These are phyloP conservation scores for Bradypodion pumilum DNA, from an alignment of 2,797 vertebrate species.

Conservation along the genomic window DNA sequence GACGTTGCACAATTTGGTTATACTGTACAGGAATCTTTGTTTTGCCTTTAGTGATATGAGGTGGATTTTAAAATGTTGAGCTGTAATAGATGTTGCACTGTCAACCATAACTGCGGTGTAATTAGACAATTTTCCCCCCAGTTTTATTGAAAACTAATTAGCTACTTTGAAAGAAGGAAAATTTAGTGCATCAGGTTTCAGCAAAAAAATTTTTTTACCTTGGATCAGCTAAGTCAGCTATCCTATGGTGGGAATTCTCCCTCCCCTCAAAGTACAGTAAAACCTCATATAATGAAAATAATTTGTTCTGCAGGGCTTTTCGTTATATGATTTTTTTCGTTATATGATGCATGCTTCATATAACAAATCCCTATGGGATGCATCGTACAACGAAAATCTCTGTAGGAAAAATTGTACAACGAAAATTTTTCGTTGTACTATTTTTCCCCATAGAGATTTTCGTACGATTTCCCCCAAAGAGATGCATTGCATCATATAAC, in stretches of 20 bases:
- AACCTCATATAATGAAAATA: no score
- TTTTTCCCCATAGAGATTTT: no score
- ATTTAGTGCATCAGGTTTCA: constrained; percentile 74
- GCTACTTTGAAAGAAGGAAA: constrained; percentile 45
- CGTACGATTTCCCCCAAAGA: no score
- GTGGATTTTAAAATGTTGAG: constrained; percentile 4
- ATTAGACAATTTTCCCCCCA: constrained; percentile 24
- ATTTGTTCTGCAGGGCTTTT: no score
- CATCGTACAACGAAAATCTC: no score
- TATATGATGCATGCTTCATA: no score
- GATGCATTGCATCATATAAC: no score
- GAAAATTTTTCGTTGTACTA: no score
- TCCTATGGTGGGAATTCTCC: constrained; percentile 27
- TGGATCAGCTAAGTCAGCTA: constrained; percentile 28
- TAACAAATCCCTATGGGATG: no score
- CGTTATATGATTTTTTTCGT: no score
- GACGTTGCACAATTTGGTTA: neutral
- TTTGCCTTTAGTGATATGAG: neutral
- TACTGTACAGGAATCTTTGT: neutral
- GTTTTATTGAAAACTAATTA: constrained; percentile 53
- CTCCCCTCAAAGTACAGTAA: no score
- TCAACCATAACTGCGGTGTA: constrained; percentile 34
- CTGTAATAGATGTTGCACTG: constrained; percentile 34
- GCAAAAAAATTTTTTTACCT: constrained; percentile 59
- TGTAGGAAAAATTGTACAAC: no score